Conservation (phyloP, 2,797 vertebrate genomes). For the Cheracebus regulus region DNA sequence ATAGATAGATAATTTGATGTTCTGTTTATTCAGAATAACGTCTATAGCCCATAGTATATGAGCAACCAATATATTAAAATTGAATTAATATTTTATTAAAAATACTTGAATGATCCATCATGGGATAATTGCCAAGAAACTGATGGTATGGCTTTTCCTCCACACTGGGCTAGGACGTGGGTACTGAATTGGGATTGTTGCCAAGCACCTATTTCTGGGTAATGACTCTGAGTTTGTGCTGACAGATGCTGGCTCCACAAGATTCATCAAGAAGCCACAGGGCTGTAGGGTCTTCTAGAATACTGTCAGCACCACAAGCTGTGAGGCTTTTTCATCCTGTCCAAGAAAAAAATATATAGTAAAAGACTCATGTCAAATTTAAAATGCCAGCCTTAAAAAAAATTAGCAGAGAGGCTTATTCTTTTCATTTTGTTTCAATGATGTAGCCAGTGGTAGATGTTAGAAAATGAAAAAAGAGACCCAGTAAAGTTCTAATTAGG, state of each 20-base stretch:
- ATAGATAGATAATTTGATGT: too few species aligned
- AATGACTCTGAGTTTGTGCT: neutral
- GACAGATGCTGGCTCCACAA: conserved; percentile 29
- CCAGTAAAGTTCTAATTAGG: neutral
- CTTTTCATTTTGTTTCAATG: neutral
- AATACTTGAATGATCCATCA: neutral
- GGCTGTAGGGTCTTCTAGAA: conserved; percentile 15
- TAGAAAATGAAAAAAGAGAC: neutral
- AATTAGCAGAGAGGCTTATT: neutral
- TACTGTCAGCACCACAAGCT: neutral
- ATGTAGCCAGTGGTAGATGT: neutral
- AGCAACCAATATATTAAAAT: neutral
- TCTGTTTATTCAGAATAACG: neutral
- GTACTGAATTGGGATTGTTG: neutral
- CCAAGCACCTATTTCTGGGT: conserved; percentile 37
- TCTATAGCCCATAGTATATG: neutral
- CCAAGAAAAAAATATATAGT: neutral
- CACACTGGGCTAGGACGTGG: neutral
- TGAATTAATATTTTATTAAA: conserved; percentile 17
- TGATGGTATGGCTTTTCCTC: neutral
- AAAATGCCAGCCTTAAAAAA: conserved; percentile 26
- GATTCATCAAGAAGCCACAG: neutral
- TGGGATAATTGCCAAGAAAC: neutral
- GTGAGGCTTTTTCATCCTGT: conserved; percentile 42
- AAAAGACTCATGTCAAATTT: conserved; percentile 42